A percentile compares a stretch with the other conserved stretches of the same genome.
These are phyloP conservation scores for Proteles cristata DNA, from an alignment of 2,113 vertebrate genomes.

Conservation along the genomic window DNA sequence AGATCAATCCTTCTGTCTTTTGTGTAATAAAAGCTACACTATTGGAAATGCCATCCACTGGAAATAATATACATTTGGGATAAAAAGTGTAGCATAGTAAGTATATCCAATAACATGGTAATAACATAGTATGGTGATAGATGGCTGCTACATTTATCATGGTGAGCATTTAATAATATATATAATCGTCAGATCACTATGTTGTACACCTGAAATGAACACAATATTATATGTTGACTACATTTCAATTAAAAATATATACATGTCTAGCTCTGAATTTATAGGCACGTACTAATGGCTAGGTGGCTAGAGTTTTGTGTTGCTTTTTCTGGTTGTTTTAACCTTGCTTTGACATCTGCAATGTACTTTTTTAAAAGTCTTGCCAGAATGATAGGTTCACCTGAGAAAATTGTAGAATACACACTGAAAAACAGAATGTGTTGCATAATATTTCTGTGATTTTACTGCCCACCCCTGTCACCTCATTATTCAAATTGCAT, in stretches of 20 bases:
- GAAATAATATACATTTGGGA: slow-evolving; percentile 18
- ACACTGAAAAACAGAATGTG: slow-evolving; percentile 14
- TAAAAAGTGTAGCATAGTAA: neutral
- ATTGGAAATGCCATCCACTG: slow-evolving; percentile 37
- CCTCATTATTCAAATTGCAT: slow-evolving; percentile 2
- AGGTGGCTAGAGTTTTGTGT: slow-evolving; percentile 14
- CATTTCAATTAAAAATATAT: neutral
- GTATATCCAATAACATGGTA: neutral
- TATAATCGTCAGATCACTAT: neutral
- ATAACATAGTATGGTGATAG: neutral
- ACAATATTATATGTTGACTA: neutral
- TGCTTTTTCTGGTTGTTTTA: slow-evolving; percentile 56
- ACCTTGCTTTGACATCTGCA: slow-evolving; percentile 54
- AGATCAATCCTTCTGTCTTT: slow-evolving; percentile 35
- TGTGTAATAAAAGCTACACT: slow-evolving; percentile 34
- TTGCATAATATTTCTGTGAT: neutral
- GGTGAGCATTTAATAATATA: neutral
- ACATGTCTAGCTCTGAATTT: slow-evolving; percentile 11
- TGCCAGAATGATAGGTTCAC: slow-evolving; percentile 26
- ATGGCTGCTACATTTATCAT: neutral
- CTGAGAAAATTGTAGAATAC: slow-evolving; percentile 55
- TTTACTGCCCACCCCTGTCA: neutral
- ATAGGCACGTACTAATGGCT: slow-evolving; percentile 1
- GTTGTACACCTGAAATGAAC: neutral
- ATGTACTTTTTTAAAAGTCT: slow-evolving; percentile 36